Base-by-base conservation (phyloP, 2,888 invertebrate species). In the Torymus auratus region DNA sequence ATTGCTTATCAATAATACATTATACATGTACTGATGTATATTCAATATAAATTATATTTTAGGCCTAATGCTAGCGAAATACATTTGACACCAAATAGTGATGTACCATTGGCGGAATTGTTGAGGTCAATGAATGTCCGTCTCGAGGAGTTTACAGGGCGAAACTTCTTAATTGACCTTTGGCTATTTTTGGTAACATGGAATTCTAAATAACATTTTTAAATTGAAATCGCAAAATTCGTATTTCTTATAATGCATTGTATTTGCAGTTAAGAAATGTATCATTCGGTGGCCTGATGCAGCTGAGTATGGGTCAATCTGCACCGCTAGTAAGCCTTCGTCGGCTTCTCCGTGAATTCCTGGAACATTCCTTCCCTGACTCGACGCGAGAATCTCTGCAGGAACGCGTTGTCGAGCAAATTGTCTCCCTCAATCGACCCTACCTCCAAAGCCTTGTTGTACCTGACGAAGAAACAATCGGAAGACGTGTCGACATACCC, bases 261-360 rank as follows among this genome's bases (percentile, higher is more conserved):
- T 72, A 64, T 60, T 81, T 73, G 2, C 28, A 89, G 89, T 81
- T 84, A 23, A 85, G 85, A 74, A 86, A 85, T 61, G 78, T 88
- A 17, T 85, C 87, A 12, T n/a, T 87, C 12, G 85, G 83, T 50
- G 84, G 77, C 17, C 67, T 87, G 11, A 60, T 85, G n/a, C 80
- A 84, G 74, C 61, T 88, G 28, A 84, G 83, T 52, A 17, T 78
- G 7, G 87, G 88, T 3, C 75, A 84, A 0, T 83, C 74, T 14
- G 84, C 78, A 65, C 85, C 86, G 1, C 72, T 89, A n/a, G 70
- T 84, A 10, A 83, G 68, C 58, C 83, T 88, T 17, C 84, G 88
- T 62, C 82, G 83, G 75, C 86, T 86, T 15, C 55, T 88, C 7
- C 85, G 85, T 50, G 86, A 86, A 71, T 87, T 86, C 23, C 72